Conservation (phyloP, 2,888 invertebrate species). For the Lepetodrilus schrolli region DNA sequence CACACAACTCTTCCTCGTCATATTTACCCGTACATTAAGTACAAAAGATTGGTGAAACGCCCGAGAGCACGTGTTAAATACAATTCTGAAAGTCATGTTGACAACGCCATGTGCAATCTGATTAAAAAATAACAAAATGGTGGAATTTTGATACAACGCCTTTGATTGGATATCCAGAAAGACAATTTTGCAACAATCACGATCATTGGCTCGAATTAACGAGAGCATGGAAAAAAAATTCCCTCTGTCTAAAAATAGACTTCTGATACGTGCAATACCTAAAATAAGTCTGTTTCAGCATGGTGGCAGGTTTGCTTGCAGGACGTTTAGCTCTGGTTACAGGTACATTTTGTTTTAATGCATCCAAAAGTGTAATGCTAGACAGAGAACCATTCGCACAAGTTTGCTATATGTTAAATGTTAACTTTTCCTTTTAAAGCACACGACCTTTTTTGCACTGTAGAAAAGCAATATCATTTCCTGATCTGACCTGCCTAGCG, state of each 20-base stretch:
- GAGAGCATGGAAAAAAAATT: background rate
- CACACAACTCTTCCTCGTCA: background rate
- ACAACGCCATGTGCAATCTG: conserved; percentile 13
- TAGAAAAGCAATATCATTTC: background rate
- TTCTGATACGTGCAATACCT: background rate
- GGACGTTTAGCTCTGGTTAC: conserved; percentile 56
- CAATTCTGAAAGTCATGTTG: background rate
- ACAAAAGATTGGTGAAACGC: background rate
- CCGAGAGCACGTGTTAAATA: background rate
- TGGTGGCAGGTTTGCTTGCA: conserved; percentile 44
- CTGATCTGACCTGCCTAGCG: background rate
- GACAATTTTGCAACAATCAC: background rate
- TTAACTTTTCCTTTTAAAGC: too few relatives aligned
- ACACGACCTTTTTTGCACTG: too few relatives aligned
- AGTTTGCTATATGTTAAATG: too few relatives aligned
- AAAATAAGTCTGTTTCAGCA: background rate
- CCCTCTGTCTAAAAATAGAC: conserved; percentile 1
- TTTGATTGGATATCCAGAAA: background rate
- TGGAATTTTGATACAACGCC: background rate
- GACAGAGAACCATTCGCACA: too few relatives aligned
- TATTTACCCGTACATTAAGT: background rate
- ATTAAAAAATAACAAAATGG: background rate
- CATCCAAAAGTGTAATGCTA: background rate
- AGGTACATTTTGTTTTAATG: conserved; percentile 37
- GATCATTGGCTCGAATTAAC: background rate